Evolutionary conservation across 2,797 vertebrate genomes (phyloP).

Genomic region (Neostethus bicornis): DNA sequence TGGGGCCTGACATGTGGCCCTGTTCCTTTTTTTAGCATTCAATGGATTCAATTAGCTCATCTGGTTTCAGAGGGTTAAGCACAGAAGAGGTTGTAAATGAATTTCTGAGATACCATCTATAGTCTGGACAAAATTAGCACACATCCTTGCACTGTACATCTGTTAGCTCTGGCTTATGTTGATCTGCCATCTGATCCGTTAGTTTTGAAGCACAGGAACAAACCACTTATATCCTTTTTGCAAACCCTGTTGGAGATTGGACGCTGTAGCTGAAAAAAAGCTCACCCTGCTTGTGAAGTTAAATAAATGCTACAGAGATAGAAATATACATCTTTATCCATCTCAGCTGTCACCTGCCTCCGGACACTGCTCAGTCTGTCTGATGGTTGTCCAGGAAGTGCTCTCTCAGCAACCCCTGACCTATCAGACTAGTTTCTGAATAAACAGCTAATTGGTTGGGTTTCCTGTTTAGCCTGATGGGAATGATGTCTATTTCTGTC

Average conservation of each 20-base stretch:
- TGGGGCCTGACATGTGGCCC: slow-evolving; percentile 56
- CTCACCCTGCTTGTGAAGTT: slow-evolving; percentile 42
- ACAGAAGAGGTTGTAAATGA: slow-evolving; percentile 52
- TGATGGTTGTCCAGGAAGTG: slow-evolving; percentile 79
- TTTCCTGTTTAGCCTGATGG: slow-evolving; percentile 86
- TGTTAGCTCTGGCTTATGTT: slow-evolving; percentile 53
- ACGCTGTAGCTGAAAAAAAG: slow-evolving; percentile 21
- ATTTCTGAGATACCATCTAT: slow-evolving; percentile 42
- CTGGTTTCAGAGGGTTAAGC: slow-evolving; percentile 62
- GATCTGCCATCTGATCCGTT: slow-evolving; percentile 57
- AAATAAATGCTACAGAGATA: slow-evolving; percentile 37
- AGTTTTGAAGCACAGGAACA: slow-evolving; percentile 18
- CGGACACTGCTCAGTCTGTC: slow-evolving; percentile 68
- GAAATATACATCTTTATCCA: slow-evolving; percentile 35
- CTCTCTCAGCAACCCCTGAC: slow-evolving; percentile 78
- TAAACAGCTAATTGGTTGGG: slow-evolving; percentile 86
- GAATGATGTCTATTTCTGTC: slow-evolving; percentile 82
- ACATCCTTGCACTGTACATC: slow-evolving; percentile 32
- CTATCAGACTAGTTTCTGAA: slow-evolving; percentile 74
- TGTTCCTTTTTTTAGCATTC: slow-evolving; percentile 46
- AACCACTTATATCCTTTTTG: slow-evolving; percentile 22
- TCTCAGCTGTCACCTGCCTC: slow-evolving; percentile 72
- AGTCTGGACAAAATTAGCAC: slow-evolving; percentile 62
- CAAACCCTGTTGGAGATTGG: slow-evolving; percentile 3
- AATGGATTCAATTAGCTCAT: slow-evolving; percentile 66